Evolutionary conservation across 2,113 vertebrate genomes (phyloP).

Genomic region (Laterallus jamaicensis): DNA sequence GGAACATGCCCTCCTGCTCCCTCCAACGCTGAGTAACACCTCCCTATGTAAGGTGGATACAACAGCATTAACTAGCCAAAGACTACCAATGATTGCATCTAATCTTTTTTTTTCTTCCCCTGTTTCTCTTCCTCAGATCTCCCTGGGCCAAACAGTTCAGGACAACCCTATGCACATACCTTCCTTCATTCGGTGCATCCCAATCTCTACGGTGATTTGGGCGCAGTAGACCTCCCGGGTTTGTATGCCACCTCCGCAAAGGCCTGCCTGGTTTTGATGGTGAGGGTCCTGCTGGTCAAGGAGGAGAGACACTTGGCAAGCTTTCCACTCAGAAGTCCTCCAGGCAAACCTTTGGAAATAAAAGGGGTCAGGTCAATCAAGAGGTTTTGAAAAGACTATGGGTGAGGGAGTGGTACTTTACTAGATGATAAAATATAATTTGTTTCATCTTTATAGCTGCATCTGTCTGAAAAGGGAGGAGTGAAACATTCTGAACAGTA

Average conservation of each 20-base stretch:
- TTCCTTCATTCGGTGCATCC: conserved; percentile 79
- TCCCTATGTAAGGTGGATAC: rapidly evolving
- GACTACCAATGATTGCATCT: not conserved
- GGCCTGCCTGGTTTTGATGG: conserved; percentile 58
- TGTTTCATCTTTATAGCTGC: not conserved
- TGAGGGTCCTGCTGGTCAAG: conserved; percentile 80
- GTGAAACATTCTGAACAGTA: not conserved
- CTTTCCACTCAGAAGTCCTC: conserved; percentile 90
- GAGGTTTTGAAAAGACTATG: not conserved
- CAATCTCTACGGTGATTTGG: conserved; percentile 70
- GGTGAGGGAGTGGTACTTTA: not conserved
- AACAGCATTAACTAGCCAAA: not conserved
- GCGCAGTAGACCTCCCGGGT: conserved; percentile 88
- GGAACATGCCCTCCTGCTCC: not conserved
- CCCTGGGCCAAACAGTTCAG: not conserved
- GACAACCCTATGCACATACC: conserved; percentile 64
- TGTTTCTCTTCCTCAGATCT: not conserved
- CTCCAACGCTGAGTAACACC: not conserved
- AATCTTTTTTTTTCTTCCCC: too few species aligned
- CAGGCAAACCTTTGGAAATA: conserved; percentile 84
- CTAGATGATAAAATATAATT: not conserved
- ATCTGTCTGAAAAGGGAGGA: not conserved
- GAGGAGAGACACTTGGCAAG: conserved; percentile 85
- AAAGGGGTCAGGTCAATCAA: not conserved
- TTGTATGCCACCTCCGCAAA: conserved; percentile 93